A percentile compares a stretch with the other conserved stretches of the same genome.
Conservation (phyloP, 2,797 vertebrate species). For the Xenops minutus region DNA sequence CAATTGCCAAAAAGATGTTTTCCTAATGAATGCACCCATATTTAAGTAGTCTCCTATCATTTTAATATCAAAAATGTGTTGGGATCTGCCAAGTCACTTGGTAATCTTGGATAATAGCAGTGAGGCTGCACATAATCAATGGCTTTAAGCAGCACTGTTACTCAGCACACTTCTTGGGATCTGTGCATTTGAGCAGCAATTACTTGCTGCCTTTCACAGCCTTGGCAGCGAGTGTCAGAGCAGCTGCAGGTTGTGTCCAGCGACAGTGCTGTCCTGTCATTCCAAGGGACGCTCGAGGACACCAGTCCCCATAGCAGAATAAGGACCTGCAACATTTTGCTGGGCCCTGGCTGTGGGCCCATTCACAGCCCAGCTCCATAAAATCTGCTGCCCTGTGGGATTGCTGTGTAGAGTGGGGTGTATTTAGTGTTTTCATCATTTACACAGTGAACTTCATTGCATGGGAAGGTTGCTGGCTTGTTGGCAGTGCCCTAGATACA, state of each 20-base stretch:
- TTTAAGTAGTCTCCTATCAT: constrained; percentile 8
- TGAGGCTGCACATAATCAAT: neutral
- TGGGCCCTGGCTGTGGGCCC: neutral
- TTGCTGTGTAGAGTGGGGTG: neutral
- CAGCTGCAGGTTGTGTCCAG: neutral
- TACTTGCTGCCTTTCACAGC: neutral
- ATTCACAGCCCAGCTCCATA: neutral
- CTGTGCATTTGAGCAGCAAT: neutral
- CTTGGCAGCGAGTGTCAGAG: neutral
- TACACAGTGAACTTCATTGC: neutral
- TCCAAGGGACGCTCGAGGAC: neutral
- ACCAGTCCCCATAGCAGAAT: neutral
- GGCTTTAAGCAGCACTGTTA: neutral
- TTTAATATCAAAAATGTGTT: constrained; percentile 28
- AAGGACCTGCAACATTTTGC: neutral
- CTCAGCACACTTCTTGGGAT: neutral
- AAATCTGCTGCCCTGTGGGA: neutral
- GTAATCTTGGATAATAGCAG: neutral
- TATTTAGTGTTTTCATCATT: neutral
- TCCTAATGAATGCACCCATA: neutral
- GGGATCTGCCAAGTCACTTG: neutral
- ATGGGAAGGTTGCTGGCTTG: neutral
- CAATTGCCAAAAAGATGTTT: constrained; percentile 54
- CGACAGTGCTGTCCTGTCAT: neutral
- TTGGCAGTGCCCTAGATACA: neutral